A percentile compares a stretch with the other conserved stretches of the same genome.
Conservation (phyloP, 2,113 vertebrate species). For the Poeciliopsis turrubarensis region DNA sequence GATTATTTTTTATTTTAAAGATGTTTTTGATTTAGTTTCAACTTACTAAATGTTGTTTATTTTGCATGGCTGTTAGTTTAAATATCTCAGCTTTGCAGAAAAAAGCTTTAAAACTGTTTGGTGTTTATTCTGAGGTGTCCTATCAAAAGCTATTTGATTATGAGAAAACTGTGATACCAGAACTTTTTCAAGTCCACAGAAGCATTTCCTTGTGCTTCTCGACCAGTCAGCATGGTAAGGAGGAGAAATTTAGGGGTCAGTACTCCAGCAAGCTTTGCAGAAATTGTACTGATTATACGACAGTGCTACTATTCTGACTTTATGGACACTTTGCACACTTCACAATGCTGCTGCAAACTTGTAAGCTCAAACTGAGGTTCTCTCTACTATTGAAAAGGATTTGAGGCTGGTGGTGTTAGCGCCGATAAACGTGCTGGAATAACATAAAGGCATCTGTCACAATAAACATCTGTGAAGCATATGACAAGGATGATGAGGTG, state of each 20-base stretch:
- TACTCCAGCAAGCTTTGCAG: background rate
- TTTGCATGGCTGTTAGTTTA: too few species aligned
- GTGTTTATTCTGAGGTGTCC: background rate
- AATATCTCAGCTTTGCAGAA: background rate
- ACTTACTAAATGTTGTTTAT: background rate
- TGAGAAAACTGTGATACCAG: constrained; percentile 41
- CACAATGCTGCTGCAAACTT: too few species aligned
- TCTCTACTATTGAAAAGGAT: background rate
- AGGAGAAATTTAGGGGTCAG: background rate
- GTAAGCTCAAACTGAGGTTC: background rate
- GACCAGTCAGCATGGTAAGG: background rate
- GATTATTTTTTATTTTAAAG: background rate
- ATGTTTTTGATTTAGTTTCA: background rate
- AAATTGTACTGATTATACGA: background rate
- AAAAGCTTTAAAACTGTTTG: background rate
- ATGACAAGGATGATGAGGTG: background rate
- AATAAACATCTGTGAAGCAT: constrained; percentile 47
- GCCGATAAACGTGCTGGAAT: background rate
- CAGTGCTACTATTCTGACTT: too few species aligned
- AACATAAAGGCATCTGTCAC: background rate
- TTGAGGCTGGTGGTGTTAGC: background rate
- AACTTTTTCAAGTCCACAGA: constrained; percentile 17
- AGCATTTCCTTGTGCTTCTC: background rate
- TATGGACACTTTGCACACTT: too few species aligned
- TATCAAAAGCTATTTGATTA: constrained; percentile 43